Base-by-base conservation (phyloP, 2,888 invertebrate genomes). In the Stegophylla sp. region DNA sequence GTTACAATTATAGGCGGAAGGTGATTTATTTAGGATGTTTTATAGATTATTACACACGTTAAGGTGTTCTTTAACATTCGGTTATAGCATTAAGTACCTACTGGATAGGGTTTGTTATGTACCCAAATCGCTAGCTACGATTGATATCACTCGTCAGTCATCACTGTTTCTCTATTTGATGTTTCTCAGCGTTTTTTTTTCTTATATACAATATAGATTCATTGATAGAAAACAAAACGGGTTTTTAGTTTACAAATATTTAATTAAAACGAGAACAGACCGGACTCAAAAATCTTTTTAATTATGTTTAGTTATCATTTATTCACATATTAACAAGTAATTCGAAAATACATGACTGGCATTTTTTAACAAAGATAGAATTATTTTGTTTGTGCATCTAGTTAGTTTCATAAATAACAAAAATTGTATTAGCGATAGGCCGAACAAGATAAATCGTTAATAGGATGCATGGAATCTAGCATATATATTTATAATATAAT, bases 1-100 rank as follows among this genome's bases (percentile, higher is more conserved):
- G 67, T 59, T 77, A 77, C 67, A 77, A 77, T 77, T 67, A 77
- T 5, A 28, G 28, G 34, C 20, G 56, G 53, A 69, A 77, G 59
- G 23, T 59, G 67, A 77, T 77, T 77, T 77, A 77, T 77, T 77
- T 77, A 34, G 20, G 28, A 76, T 76, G 64, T 75, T 51, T 75
- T 53, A 51, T 64, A 76, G 67, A 67, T 77, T 45, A 77, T 77
- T 77, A 67, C 67, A 67, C 15, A 51, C 56, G 26, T 75, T 34
- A 75, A 75, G 75, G 64, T 75, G 75, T 75, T 75, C 34, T 1
- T 64, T 41, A 64, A 75, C 51, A 63, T 75, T 75, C n/a, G 41
- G 13, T 75, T 41, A 64, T 28, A 75, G 23, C 41, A 64, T 48
- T 75, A 51, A 64, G 51, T 64, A 61, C 45, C 34, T 56, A 74